Base-by-base conservation (phyloP, 1,140 invertebrate species). In the Goniozus legneri region DNA sequence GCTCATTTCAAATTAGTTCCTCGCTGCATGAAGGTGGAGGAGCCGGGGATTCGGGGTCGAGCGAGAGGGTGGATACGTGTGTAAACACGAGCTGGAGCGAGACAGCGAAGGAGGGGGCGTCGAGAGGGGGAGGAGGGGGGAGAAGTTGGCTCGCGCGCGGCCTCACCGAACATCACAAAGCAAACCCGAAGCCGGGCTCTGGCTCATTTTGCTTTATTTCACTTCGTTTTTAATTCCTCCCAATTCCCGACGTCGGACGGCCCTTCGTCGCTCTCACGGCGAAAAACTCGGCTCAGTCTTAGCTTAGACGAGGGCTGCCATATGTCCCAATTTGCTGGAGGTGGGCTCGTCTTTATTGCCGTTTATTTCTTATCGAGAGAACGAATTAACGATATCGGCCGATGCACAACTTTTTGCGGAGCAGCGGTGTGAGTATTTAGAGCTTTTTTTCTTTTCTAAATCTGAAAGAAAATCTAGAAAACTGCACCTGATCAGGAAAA, bases 141-240 rank as follows among this genome's bases (percentile, higher is more conserved):
- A 4, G 21, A 24, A 30, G 18, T 32, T 8, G 30, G 19, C 41
- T 31, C 13, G 10, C 39, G 19, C 44, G 50, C 54, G 58, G 60
- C 33, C 54, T 62, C 52, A 42, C 52, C 49, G 53, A 64, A 56
- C 54, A 56, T 58, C 58, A 63, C 63, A 67, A 63, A 64, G 65
- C 65, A 52, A 36, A 49, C 60, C 48, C 52, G 39, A 50, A 47
- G 30, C 46, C 18, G 32, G 46, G n/a, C n/a, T n/a, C 35, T 30
- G 41, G 49, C 51, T 24, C 52, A 52, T 59, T 68, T 64, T 67
- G 53, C 51, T 68, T 64, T 64, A 62, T 67, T 65, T 64, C 56
- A 57, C 56, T 58, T 56, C 45, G 52, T 63, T 66, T 65, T 61
- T 65, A 65, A 66, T 65, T 67, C 64, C 60, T 63, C 47, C 58